Base-by-base conservation (phyloP, 2,113 vertebrate species). In the Sebastes fasciatus region DNA sequence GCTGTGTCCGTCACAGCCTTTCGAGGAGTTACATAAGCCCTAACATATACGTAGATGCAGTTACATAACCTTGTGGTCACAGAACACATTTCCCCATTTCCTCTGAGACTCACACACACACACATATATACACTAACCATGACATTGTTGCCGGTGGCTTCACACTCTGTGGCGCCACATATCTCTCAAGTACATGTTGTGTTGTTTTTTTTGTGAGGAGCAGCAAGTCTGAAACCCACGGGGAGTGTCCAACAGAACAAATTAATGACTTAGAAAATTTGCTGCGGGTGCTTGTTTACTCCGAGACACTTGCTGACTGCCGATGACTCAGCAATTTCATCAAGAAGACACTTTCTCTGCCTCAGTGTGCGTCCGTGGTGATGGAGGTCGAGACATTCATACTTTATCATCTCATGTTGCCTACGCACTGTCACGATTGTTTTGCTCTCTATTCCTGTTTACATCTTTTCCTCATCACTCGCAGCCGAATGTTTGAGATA, bases 11-110 rank as follows among this genome's bases (percentile, higher is more conserved):
- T 19, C 62, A 79, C 49, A 4, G 17, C 43, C 42, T 46, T 42
- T 34, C 5, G 1, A 80, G 21, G n/a, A 58, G 80, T 90, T 89
- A 62, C 42, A 62, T 8, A 62, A 62, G 4, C 21, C 14, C 17
- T 62, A 42, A 62, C 16, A 7, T 62, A 62, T 42, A 62, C 69
- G 40, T 73, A 63, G 60, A 77, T 62, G 60, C 5, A 2, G 71
- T 91, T 90, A 77, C 8, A 60, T 85, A 90, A 90, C 67, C 21
- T 55, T 62, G 80, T 75, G 74, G 76, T 79, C 70, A 13, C 80
- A 55, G 75, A 61, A 80, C 49, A 77, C 54, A 48, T 82, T 86
- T 84, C 34, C 40, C 42, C 48, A 19, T 49, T 64, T 17, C 64
- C 74, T 43, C 55, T 11, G 45, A 72, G 45, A 76, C 17, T 34